These are phyloP conservation scores for Acronicta aceris DNA, from an alignment of 2,888 invertebrate genomes.

Conservation along the genomic window DNA sequence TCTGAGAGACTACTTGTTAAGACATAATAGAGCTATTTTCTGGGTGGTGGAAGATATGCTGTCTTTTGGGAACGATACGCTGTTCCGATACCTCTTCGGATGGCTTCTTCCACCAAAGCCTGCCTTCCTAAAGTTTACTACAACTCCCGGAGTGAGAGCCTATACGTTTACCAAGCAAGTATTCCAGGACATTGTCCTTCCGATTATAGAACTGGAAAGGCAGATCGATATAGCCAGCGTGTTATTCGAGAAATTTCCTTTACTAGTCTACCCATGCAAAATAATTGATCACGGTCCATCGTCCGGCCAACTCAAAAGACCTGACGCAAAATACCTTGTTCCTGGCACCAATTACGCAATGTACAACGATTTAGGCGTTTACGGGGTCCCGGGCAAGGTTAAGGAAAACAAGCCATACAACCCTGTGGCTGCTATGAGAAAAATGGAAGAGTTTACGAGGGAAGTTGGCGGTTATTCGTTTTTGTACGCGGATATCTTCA, in stretches of 20 bases:
- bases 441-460: constrained; percentile 92
- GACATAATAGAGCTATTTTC: constrained; percentile 92
- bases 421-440: constrained; percentile 91
- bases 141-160: constrained; percentile 91
- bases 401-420: constrained; percentile 90
- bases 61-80: constrained; percentile 91
- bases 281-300: constrained; percentile 90
- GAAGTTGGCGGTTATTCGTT: constrained; percentile 92
- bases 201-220: constrained; percentile 90
- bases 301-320: constrained; percentile 89
- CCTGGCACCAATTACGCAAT: constrained; percentile 91
- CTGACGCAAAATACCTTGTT: constrained; percentile 88
- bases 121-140: constrained; percentile 92
- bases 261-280: constrained; percentile 92
- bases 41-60: constrained; percentile 93
- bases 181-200: constrained; percentile 92
- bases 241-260: constrained; percentile 91
- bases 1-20: constrained; percentile 90
- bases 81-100: constrained; percentile 90
- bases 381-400: constrained; percentile 91
- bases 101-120: constrained; percentile 92
- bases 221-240: constrained; percentile 90
- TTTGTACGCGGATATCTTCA: constrained; percentile 92
- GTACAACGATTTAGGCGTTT: constrained; percentile 92
- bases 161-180: constrained; percentile 92